Conservation (phyloP, 2,113 vertebrate species). For the Microtus pennsylvanicus region DNA sequence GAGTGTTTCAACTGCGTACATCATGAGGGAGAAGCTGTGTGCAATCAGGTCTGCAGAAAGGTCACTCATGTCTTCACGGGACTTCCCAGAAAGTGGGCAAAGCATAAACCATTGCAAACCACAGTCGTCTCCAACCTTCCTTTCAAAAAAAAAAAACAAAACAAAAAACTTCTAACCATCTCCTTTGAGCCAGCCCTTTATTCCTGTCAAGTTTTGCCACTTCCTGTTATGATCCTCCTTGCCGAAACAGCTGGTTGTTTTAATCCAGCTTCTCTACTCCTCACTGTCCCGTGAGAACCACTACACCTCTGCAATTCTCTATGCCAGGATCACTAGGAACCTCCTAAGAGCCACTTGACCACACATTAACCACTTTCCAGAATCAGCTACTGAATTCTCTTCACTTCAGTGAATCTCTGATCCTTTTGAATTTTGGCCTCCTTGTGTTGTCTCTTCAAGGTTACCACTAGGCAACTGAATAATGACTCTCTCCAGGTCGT, state of each 20-base stretch:
- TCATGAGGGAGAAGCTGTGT: neutral
- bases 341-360: neutral
- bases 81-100: neutral
- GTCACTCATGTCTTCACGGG: neutral
- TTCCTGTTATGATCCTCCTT: neutral
- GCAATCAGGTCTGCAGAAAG: neutral
- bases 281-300: rapidly evolving
- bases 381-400: no score
- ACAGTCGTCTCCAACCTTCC: rapidly evolving
- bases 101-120: neutral
- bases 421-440: neutral
- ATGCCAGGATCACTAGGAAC: neutral
- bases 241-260: neutral
- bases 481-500: neutral
- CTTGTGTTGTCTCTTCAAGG: neutral
- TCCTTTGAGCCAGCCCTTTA: neutral
- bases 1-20: neutral
- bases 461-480: rapidly evolving
- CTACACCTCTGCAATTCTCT: neutral
- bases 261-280: neutral
- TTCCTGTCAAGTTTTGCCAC: neutral
- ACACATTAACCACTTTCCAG: neutral
- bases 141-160: neutral
- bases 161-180: neutral
- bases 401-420: neutral